These are phyloP conservation scores for Pheosia gnoma DNA, from an alignment of 2,888 invertebrate species.

Conservation along the genomic window DNA sequence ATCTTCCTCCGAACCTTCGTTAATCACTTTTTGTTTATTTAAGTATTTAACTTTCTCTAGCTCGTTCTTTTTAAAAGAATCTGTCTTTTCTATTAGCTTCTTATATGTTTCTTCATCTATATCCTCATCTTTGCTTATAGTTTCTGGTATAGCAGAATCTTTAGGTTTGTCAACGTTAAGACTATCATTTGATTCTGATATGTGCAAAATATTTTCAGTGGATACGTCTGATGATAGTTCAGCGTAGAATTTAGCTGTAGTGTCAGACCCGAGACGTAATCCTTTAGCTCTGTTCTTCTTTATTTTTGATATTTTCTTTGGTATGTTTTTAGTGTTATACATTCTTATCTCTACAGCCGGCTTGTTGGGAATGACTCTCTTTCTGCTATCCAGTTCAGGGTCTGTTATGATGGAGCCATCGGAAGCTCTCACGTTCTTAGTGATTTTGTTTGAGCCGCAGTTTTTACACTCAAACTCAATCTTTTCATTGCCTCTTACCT, in stretches of 20 bases:
- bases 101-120: slow-evolving; percentile 79
- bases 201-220: slow-evolving; percentile 84
- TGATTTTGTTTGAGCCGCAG: slow-evolving; percentile 76
- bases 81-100: slow-evolving; percentile 79
- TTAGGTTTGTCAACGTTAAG: slow-evolving; percentile 73
- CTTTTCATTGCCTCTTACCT: slow-evolving; percentile 68
- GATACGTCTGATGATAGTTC: slow-evolving; percentile 86
- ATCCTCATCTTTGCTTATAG: slow-evolving; percentile 72
- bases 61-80: slow-evolving; percentile 82
- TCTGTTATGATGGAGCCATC: slow-evolving; percentile 67
- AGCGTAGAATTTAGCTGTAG: slow-evolving; percentile 87
- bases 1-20: slow-evolving; percentile 75
- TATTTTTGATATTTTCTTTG: slow-evolving; percentile 88
- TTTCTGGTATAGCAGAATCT: slow-evolving; percentile 51
- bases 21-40: slow-evolving; percentile 78
- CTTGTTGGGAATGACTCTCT: slow-evolving; percentile 48
- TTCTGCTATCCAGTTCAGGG: slow-evolving; percentile 65
- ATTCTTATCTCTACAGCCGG: slow-evolving; percentile 82
- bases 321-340: slow-evolving; percentile 88
- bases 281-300: slow-evolving; percentile 87
- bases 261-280: slow-evolving; percentile 72
- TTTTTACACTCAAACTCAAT: slow-evolving; percentile 78
- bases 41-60: slow-evolving; percentile 78
- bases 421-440: slow-evolving; percentile 56
- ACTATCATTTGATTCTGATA: slow-evolving; percentile 87